phyloP scores from a whole-genome alignment of 1,140 invertebrate genomes.

The Meteorus sp. region DNA sequence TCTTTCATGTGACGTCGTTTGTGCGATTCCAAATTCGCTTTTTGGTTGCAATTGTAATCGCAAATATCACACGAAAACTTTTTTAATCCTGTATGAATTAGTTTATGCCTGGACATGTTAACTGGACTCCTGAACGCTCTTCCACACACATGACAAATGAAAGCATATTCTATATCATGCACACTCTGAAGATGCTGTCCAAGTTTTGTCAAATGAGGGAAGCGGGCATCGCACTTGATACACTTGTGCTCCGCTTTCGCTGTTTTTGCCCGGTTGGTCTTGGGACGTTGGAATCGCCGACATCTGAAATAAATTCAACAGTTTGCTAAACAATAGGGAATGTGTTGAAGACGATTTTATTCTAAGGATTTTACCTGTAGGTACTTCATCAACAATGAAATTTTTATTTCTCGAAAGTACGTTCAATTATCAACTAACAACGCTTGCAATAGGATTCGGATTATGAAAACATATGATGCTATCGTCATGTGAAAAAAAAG shows the following conservation, averaged over 20 bases:
- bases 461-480: no score
- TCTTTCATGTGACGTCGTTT: slow-evolving; percentile 56
- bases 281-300: background rate
- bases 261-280: slow-evolving; percentile 18
- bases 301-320: slow-evolving; percentile 25
- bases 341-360: no score
- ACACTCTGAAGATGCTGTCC: slow-evolving; percentile 56
- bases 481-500: no score
- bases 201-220: slow-evolving; percentile 53
- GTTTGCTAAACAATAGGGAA: slow-evolving; percentile 1
- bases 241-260: slow-evolving; percentile 41
- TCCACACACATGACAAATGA: slow-evolving; percentile 55
- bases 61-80: slow-evolving; percentile 66
- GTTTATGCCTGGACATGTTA: slow-evolving; percentile 57
- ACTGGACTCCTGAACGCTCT: slow-evolving; percentile 58
- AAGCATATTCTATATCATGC: slow-evolving; percentile 56
- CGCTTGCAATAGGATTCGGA: no score
- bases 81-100: slow-evolving; percentile 68
- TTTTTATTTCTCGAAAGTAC: no score
- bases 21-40: slow-evolving; percentile 51
- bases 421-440: no score
- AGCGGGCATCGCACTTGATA: slow-evolving; percentile 46
- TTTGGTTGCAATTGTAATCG: slow-evolving; percentile 52
- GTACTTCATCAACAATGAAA: no score
- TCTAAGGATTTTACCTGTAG: no score